Evolutionary conservation across 2,113 vertebrate genomes (phyloP).

Genomic region (Sylvietta virens): DNA sequence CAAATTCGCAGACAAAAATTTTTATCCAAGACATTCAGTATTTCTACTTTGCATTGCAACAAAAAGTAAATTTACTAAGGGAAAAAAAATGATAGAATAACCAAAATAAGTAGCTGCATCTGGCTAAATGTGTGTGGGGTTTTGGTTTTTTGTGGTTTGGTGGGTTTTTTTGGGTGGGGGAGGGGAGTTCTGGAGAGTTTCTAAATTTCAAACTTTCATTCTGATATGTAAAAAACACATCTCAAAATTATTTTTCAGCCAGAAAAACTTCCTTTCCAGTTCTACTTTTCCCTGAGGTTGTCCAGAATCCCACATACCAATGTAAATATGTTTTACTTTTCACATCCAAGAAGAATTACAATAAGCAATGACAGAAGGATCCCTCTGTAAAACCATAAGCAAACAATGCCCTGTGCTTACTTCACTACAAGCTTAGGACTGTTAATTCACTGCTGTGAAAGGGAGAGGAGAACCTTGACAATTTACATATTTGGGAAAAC

Average conservation of each 20-base stretch:
- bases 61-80: neutral
- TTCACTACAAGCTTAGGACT: neutral
- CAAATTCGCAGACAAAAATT: neutral
- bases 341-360: neutral
- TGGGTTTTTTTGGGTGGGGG: too few species aligned
- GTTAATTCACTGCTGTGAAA: neutral
- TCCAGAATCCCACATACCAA: neutral
- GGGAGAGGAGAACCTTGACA: neutral
- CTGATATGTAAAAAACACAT: neutral
- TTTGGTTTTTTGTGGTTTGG: neutral
- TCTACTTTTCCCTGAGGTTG: neutral
- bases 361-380: neutral
- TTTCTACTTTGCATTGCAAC: neutral
- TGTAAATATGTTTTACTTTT: neutral
- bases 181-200: too few species aligned
- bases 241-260: neutral
- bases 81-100: neutral
- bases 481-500: neutral
- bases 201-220: neutral
- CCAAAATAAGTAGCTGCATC: neutral
- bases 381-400: neutral
- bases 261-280: neutral
- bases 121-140: neutral
- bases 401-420: neutral
- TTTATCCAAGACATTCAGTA: neutral